phyloP scores from a whole-genome alignment of 1,140 invertebrate genomes.

The Centruroides sculpturatus region DNA sequence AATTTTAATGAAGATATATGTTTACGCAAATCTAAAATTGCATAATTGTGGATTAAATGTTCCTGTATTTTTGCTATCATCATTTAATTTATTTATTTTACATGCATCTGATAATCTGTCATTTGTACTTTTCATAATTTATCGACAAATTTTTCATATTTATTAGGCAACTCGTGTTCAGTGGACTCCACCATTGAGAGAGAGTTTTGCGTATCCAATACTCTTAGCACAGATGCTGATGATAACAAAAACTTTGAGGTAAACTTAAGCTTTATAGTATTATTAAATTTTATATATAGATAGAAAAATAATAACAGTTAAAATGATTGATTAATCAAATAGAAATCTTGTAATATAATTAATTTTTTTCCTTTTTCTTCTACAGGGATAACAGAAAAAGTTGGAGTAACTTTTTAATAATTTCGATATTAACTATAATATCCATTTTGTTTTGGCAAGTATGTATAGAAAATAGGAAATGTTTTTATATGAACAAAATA shows the following conservation, averaged over 20 bases:
- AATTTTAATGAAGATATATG: no score
- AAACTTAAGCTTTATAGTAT: not conserved
- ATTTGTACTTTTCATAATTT: no score
- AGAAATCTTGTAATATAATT: no score
- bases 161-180: conserved; percentile 52
- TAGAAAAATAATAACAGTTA: no score
- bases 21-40: no score
- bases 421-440: conserved; percentile 25
- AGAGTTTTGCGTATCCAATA: conserved; percentile 64
- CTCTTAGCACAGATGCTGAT: conserved; percentile 29
- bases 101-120: no score
- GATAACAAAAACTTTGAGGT: conserved; percentile 23
- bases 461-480: not conserved
- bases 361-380: not conserved
- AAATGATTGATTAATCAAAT: no score
- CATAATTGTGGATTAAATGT: no score
- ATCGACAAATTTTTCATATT: not conserved
- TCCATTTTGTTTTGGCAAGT: conserved; percentile 42
- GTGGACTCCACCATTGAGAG: conserved; percentile 68
- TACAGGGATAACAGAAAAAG: conserved; percentile 9
- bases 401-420: conserved; percentile 17
- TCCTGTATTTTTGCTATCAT: no score
- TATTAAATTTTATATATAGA: no score
- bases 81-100: no score
- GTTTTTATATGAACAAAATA: not conserved